Evolutionary conservation across 1,140 invertebrate species (phyloP), one percentile per base, ranked within the genome.

Genomic region (Drosophila simulans): DNA sequence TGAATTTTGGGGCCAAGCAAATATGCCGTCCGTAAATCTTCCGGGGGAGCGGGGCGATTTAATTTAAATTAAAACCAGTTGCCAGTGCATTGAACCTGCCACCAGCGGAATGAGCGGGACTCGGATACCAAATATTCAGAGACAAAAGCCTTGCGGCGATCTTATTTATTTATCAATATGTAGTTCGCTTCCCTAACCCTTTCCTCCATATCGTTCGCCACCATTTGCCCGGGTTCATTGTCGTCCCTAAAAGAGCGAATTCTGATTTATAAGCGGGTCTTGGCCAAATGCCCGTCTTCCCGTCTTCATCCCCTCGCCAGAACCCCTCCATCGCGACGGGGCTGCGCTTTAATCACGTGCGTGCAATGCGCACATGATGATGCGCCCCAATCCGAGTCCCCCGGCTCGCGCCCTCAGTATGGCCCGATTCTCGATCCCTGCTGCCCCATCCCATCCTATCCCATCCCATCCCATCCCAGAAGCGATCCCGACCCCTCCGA

Each of bases 121-220:
- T 34, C 48, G 22, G 63, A 70, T 45, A 48, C 64, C 64, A 35
- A 70, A 54, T 78, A 71, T 78, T 43, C 58, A 73, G 51, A 82
- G 78, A 86, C 83, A 86, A 86, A 86, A 71, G 83, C 83, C 83
- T 80, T 75, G 52, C 62, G 79, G 83, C 84, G 56, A 89, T 83
- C 84, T 88, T 86, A 88, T 86, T 89, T 86, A 86, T 86, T 86
- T 88, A 86, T 83, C 83, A 86, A 89, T 83, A 89, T 86, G 79
- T 89, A 65, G 62, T 83, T 71, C 79, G 83, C 51, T 43, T 11
- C 57, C n/a, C n/a, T 25, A 10, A 2, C 17, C 51, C 46, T 35
- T 46, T 22, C 20, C 8, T 5, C 54, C 35, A 34, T 34, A 15
- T 27, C 15, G 40, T 27, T 53, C 57, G 43, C n/a, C 46, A 11